These are phyloP conservation scores for Gryllus bimaculatus DNA, from an alignment of 1,140 invertebrate species.

Conservation along the genomic window DNA sequence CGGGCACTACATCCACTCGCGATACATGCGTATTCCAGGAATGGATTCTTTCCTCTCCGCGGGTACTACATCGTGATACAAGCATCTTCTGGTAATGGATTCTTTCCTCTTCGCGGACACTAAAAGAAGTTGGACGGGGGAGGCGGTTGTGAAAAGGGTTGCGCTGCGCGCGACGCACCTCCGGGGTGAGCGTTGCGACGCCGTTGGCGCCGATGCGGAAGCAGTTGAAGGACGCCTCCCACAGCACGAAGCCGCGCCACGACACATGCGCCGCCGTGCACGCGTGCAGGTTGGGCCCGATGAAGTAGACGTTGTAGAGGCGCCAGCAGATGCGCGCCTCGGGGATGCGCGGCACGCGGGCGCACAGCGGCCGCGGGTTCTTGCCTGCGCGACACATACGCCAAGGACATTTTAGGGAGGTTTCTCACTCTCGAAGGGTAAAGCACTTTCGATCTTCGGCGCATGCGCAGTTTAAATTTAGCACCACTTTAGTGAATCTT, in stretches of 20 bases:
- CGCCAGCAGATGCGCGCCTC: not conserved
- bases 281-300: not conserved
- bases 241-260: not conserved
- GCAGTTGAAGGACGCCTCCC: not conserved
- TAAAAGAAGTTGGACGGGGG: too few species aligned
- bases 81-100: too few species aligned
- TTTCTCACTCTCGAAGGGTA: not conserved
- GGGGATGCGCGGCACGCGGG: not conserved
- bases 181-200: not conserved
- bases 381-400: not conserved
- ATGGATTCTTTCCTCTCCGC: not conserved
- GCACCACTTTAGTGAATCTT: too few species aligned
- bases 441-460: too few species aligned
- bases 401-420: not conserved
- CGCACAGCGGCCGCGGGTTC: not conserved
- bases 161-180: not conserved
- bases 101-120: too few species aligned
- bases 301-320: not conserved
- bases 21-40: not conserved
- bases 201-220: not conserved
- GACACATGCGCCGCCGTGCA: not conserved
- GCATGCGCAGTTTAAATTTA: too few species aligned
- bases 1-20: not conserved
- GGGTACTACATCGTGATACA: too few species aligned
- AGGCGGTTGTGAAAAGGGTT: too few species aligned